phyloP scores from a whole-genome alignment of 2,113 vertebrate species.

The Chaetodon trifascialis region DNA sequence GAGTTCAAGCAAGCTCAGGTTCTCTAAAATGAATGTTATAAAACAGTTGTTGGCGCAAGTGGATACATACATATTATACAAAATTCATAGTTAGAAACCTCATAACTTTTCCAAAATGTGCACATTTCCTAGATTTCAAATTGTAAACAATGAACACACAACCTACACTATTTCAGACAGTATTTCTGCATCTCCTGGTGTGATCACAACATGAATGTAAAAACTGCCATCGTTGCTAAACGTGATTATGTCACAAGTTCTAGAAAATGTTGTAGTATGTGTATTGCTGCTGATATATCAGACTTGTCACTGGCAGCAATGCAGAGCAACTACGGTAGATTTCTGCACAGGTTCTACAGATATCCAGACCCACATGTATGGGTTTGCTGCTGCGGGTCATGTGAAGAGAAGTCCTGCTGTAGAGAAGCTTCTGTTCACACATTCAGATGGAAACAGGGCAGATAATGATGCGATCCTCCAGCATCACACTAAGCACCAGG shows the following conservation, averaged over 20 bases:
- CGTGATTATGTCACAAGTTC: slow-evolving; percentile 20
- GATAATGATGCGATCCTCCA: slow-evolving; percentile 93
- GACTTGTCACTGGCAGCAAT: slow-evolving; percentile 22
- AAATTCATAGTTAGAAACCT: slow-evolving; percentile 42
- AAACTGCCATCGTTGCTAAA: slow-evolving; percentile 52
- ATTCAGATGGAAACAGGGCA: slow-evolving; percentile 84
- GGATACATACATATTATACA: slow-evolving; percentile 16
- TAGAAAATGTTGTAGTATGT: slow-evolving; percentile 29
- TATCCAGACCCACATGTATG: slow-evolving; percentile 11
- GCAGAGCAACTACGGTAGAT: slow-evolving; percentile 41
- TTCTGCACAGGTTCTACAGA: slow-evolving; percentile 40
- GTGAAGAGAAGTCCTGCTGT: neutral
- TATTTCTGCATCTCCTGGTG: neutral
- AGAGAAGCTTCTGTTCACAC: neutral
- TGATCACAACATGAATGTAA: slow-evolving; percentile 10
- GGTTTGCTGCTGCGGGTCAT: slow-evolving; percentile 2
- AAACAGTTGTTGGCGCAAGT: slow-evolving; percentile 15
- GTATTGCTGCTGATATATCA: slow-evolving; percentile 10
- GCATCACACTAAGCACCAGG: slow-evolving; percentile 94
- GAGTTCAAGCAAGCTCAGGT: slow-evolving; percentile 27
- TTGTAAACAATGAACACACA: slow-evolving; percentile 35
- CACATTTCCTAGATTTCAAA: slow-evolving; percentile 14
- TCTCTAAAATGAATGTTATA: slow-evolving; percentile 29
- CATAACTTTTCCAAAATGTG: slow-evolving; percentile 12
- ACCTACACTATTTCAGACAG: neutral